Conservation (phyloP, 2,797 vertebrate species). For the Anguilla obscura region DNA sequence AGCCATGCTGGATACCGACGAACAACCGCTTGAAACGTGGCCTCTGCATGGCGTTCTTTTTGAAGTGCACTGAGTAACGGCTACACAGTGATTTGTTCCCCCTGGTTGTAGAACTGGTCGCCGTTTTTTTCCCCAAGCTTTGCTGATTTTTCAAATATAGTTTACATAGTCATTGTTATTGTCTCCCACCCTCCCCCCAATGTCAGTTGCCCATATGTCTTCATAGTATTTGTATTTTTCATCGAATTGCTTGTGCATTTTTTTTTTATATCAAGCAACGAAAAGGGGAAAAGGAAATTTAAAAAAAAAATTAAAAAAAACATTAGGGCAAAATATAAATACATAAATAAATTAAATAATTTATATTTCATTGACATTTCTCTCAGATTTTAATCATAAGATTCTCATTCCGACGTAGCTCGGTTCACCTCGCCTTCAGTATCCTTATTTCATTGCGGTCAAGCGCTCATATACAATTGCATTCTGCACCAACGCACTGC, state of each 20-base stretch:
- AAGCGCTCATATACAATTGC: constrained; percentile 49
- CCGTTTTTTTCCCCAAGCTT: not conserved
- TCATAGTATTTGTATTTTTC: not conserved
- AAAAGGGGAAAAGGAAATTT: not conserved
- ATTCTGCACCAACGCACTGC: constrained; percentile 46
- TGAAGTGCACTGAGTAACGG: not conserved
- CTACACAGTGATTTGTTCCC: not conserved
- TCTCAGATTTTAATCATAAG: constrained; percentile 28
- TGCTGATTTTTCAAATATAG: not conserved
- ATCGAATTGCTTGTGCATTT: not conserved
- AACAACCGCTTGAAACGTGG: not conserved
- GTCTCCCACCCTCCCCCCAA: not conserved
- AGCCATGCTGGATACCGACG: not conserved
- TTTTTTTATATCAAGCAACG: not conserved
- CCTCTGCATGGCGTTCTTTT: not conserved
- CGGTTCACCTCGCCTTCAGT: constrained; percentile 44
- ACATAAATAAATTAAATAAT: not conserved
- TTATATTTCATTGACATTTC: not conserved
- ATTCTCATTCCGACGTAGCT: constrained; percentile 59
- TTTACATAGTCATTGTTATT: not conserved
- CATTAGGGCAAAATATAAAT: not conserved
- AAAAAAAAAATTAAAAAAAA: not conserved
- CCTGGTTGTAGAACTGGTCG: not conserved
- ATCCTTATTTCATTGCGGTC: constrained; percentile 47
- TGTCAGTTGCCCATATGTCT: too few species aligned